Evolutionary conservation across 2,797 vertebrate species (phyloP), one percentile per base, ranked within the genome.

Genomic region (Ficedula albicollis): DNA sequence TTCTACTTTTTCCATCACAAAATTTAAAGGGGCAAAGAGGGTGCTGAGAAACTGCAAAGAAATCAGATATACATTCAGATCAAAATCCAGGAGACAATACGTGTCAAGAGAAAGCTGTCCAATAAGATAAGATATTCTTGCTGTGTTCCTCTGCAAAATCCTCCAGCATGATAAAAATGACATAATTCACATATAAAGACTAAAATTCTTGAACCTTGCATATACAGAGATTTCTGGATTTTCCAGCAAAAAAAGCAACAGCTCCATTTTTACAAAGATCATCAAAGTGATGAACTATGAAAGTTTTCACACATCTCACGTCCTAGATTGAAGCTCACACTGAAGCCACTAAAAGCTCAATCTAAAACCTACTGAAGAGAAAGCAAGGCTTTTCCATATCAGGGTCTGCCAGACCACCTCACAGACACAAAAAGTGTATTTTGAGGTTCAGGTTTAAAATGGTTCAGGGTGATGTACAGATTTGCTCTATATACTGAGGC

Each of bases 1-100:
- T 97, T 99, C 99, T 95, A 99, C 99, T 97, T 99, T 99, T 97
- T 99, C 99, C 99, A 99, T 99, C 97, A 99, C 99, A 97, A 99
- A 99, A 98, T 99, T 99, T 92, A 99, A 98, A 73, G 99, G 99
- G 77, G 99, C 99, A 75, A 99, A 99, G 95, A 99, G 98, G 80
- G 99, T 99, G 98, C 99, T 99, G 98, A 99, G 99, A 97, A 99
- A 99, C 99, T 99, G 97, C 59, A 95, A 97, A 96, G 90, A 96
- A 93, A 98, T 26, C 76, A 97, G 92, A 97, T 22, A 95, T 6
- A 76, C 25, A 64, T 32, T 77, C 83, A 59, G 43, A 80, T 96
- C 94, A 97, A 79, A 89, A 93, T 54, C 49, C 62, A 39, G 80
- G 25, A 90, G 56, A 75, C 23, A 55, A 66, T n/a, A 38, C 4